Evolutionary conservation across 2,888 invertebrate genomes (phyloP).

Genomic region (Drosophila buzzatii): DNA sequence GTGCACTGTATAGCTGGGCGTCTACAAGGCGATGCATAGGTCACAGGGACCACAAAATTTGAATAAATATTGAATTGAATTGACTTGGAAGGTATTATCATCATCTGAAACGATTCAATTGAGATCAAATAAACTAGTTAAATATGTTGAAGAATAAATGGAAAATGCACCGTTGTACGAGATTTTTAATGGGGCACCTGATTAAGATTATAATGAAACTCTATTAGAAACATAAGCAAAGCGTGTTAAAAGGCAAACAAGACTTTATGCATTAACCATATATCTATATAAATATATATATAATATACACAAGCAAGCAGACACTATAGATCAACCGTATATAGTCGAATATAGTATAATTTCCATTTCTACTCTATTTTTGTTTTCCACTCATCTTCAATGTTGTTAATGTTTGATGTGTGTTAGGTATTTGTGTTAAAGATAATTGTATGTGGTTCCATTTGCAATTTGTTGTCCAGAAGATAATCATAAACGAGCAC

Average conservation of each 20-base stretch:
- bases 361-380: conserved; percentile 1
- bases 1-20: conserved; percentile 52
- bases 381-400: conserved; percentile 18
- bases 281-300: conserved; percentile 10
- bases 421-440: conserved; percentile 20
- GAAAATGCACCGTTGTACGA: conserved; percentile 58
- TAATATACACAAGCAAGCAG: conserved; percentile 1
- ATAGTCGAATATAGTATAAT: conserved; percentile 4
- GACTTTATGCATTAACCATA: conserved; percentile 53
- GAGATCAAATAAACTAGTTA: conserved; percentile 28
- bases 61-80: conserved; percentile 4
- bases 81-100: conserved; percentile 17
- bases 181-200: conserved; percentile 52
- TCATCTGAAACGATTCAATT: conserved; percentile 33
- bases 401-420: conserved; percentile 41
- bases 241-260: conserved; percentile 51
- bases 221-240: conserved; percentile 45
- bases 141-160: conserved; percentile 45
- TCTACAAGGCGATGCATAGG: conserved; percentile 49
- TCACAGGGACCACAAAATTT: conserved; percentile 68
- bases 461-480: conserved; percentile 31
- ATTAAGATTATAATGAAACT: conserved; percentile 21
- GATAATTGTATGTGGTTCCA: conserved; percentile 28
- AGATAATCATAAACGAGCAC: conserved; percentile 42
- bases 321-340: conserved; percentile 19